Base-by-base conservation (phyloP, 2,888 invertebrate species). In the Tenthredo amoena region DNA sequence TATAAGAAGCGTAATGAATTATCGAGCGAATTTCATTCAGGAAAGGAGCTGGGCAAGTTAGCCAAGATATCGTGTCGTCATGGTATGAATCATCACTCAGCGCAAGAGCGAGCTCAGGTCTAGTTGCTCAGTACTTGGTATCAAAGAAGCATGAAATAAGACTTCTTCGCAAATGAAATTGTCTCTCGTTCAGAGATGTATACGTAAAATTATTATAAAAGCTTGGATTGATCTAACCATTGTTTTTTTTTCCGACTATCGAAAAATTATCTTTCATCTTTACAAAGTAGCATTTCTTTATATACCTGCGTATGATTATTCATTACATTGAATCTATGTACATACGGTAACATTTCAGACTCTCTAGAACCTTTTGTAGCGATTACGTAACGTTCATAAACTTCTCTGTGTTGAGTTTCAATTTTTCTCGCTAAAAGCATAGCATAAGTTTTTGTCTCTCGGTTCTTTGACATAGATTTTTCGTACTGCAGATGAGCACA, bases 41-140 rank as follows among this genome's bases (percentile, higher is more conserved):
- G 82, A 85, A 82, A 82, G 85, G 85, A 85, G 82, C 72, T 81
- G 85, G 65, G 81, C 71, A 37, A 84, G 72, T 68, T 84, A 34
- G 83, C 72, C 72, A 84, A 74, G 76, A 84, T 84, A 83, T 68
- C 84, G 87, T 88, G 88, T 88, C 88, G 90, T 90, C 89, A 90
- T 87, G 87, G 83, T 43, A 86, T 90, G 90, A 90, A 88, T 90
- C 90, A 90, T 89, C 89, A 85, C 85, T 87, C 86, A 82, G 86
- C 86, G 26, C 31, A 85, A 79, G 86, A 86, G 31, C 37, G 79
- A 81, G 81, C 26, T 43, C 43, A 34, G 71, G 68, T 83, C 83
- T 83, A 65, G 83, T 71, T 31, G 68, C 26, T 62, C 81, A 21
- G 26, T 37, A 40, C 26, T 62, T 18, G 12, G 34, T 40, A 62